phyloP scores from a whole-genome alignment of 1,140 invertebrate species.

The Drosophila mojavensis region DNA sequence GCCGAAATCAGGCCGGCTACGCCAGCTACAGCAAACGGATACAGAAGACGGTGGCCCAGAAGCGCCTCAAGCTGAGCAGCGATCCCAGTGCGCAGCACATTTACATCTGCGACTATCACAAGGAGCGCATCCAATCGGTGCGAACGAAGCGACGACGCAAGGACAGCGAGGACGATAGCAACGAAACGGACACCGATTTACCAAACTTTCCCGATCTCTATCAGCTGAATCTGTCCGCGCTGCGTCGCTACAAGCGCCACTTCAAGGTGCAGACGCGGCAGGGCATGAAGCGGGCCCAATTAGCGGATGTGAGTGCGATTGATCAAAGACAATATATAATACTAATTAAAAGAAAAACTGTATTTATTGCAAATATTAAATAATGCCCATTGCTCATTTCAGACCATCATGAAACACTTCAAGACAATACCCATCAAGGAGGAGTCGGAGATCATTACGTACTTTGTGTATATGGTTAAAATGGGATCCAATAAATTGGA shows the following conservation, averaged over 20 bases:
- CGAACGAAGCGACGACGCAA: constrained; percentile 93
- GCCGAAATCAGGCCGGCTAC: constrained; percentile 93
- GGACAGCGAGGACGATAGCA: constrained; percentile 96
- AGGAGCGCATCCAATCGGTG: constrained; percentile 96
- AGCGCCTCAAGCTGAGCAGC: constrained; percentile 94
- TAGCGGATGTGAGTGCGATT: constrained; percentile 93
- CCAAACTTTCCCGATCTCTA: constrained; percentile 95
- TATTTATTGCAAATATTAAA: not conserved
- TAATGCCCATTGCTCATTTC: constrained; percentile 39
- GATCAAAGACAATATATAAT: not conserved
- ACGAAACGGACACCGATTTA: constrained; percentile 93
- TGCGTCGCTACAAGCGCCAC: constrained; percentile 96
- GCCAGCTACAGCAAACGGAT: constrained; percentile 98
- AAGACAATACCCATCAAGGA: constrained; percentile 96
- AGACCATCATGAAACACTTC: constrained; percentile 97
- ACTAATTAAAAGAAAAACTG: not conserved
- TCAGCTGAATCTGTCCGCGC: constrained; percentile 96
- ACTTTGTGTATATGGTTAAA: constrained; percentile 98
- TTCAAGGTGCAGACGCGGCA: constrained; percentile 96
- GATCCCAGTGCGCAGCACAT: constrained; percentile 95
- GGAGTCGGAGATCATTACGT: constrained; percentile 95
- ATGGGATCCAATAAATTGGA: constrained; percentile 96
- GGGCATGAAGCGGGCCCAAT: constrained; percentile 96
- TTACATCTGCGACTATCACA: constrained; percentile 98
- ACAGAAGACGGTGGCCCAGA: constrained; percentile 97